Evolutionary conservation across 2,113 vertebrate genomes (phyloP).

Genomic region (Struthidea cinerea): DNA sequence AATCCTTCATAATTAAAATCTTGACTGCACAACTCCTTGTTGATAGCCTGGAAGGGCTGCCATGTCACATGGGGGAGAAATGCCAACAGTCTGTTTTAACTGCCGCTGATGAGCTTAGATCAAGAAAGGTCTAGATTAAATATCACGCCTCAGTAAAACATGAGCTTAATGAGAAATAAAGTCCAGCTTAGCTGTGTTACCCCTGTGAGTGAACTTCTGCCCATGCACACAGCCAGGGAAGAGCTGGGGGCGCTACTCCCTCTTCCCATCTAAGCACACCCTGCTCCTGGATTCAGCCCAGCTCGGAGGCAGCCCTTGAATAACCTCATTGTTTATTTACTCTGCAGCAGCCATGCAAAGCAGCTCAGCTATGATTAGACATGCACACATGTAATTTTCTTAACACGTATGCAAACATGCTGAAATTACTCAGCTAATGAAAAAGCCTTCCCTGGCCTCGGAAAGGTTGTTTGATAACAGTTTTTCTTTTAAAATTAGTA

Average conservation of each 20-base stretch:
- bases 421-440: not conserved
- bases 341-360: not conserved
- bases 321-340: not conserved
- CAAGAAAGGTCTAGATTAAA: not conserved
- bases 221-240: accelerated
- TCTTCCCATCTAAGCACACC: not conserved
- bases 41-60: not conserved
- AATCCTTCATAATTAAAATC: not conserved
- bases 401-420: not conserved
- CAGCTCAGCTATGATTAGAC: not conserved
- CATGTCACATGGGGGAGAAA: not conserved
- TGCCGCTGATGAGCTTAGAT: not conserved
- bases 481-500: not conserved
- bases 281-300: not conserved
- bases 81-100: not conserved
- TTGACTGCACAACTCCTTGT: not conserved
- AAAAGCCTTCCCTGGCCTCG: not conserved
- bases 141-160: not conserved
- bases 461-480: not conserved
- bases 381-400: not conserved
- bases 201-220: not conserved
- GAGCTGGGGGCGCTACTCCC: not conserved
- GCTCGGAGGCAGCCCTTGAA: not conserved
- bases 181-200: accelerated
- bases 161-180: not conserved